A percentile compares a stretch with the other conserved stretches of the same genome.
phyloP scores from a whole-genome alignment of 2,888 invertebrate genomes.

The Microplitis manilae region DNA sequence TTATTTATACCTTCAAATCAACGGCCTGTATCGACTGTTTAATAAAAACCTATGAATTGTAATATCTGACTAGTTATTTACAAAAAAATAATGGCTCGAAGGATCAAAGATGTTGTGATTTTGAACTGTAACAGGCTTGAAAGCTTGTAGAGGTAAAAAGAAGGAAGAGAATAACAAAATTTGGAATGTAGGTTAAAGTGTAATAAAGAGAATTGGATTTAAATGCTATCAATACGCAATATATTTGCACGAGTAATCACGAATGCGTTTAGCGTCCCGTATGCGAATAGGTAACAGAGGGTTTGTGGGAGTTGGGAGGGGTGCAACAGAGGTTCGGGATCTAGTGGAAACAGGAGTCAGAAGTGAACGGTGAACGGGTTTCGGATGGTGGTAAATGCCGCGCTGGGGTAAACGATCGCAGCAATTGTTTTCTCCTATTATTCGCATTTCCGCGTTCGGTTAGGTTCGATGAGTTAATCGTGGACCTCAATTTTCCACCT shows the following conservation, averaged over 20 bases:
- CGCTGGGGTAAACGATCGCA: conserved; percentile 57
- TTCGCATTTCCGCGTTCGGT: conserved; percentile 40
- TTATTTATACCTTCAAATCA: conserved; percentile 40
- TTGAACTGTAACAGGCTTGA: too few species aligned
- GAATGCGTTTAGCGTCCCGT: conserved; percentile 30
- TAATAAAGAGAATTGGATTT: conserved; percentile 25
- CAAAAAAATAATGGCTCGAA: too few species aligned
- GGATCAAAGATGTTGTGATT: too few species aligned
- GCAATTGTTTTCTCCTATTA: conserved; percentile 58
- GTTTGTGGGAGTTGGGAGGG: not conserved
- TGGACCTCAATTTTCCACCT: conserved; percentile 41
- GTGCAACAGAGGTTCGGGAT: conserved; percentile 5
- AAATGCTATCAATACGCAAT: conserved; percentile 23
- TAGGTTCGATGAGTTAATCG: conserved; percentile 55
- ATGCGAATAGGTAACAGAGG: conserved; percentile 13
- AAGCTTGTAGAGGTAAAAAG: conserved; percentile 8
- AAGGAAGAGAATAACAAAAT: not conserved
- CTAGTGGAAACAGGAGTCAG: not conserved
- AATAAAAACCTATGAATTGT: too few species aligned
- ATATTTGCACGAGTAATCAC: conserved; percentile 25
- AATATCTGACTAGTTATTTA: too few species aligned
- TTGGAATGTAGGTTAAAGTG: not conserved
- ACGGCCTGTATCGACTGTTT: not conserved
- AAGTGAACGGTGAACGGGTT: not conserved
- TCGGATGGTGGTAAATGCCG: conserved; percentile 15